phyloP scores from a whole-genome alignment of 2,888 invertebrate species.

The Thymelicus sylvestris region DNA sequence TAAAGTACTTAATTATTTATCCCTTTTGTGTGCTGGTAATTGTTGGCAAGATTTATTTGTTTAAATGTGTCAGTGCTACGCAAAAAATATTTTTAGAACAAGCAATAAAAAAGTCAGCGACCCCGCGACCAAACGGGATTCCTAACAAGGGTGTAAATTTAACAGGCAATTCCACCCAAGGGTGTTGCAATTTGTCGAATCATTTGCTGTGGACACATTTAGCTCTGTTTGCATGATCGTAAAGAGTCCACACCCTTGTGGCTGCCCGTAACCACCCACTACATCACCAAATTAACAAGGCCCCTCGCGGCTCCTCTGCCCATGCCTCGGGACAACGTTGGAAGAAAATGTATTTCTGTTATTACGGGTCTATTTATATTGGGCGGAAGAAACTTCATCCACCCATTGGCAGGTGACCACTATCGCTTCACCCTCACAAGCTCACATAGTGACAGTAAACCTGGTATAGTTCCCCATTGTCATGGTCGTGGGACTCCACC shows the following conservation, averaged over 20 bases:
- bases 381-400: slow-evolving; percentile 55
- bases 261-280: slow-evolving; percentile 51
- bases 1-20: background rate
- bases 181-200: slow-evolving; percentile 74
- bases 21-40: background rate
- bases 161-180: slow-evolving; percentile 65
- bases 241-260: slow-evolving; percentile 74
- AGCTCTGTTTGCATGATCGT: slow-evolving; percentile 76
- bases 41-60: slow-evolving; percentile 10
- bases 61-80: background rate
- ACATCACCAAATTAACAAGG: slow-evolving; percentile 55
- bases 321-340: slow-evolving; percentile 32
- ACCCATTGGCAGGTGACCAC: slow-evolving; percentile 71
- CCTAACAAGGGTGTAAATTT: slow-evolving; percentile 65
- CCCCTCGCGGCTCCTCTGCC: slow-evolving; percentile 44
- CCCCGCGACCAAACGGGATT: slow-evolving; percentile 52
- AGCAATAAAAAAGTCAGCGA: slow-evolving; percentile 51
- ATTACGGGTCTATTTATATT: slow-evolving; percentile 46
- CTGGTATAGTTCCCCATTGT: slow-evolving; percentile 63
- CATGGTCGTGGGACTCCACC: slow-evolving; percentile 57
- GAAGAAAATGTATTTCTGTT: slow-evolving; percentile 27
- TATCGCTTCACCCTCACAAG: slow-evolving; percentile 68
- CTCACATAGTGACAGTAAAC: slow-evolving; percentile 61
- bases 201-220: slow-evolving; percentile 71
- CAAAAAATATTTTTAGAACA: slow-evolving; percentile 46